These are phyloP conservation scores for Mongoloraphidia duomilia DNA, from an alignment of 2,888 invertebrate species.

Conservation along the genomic window DNA sequence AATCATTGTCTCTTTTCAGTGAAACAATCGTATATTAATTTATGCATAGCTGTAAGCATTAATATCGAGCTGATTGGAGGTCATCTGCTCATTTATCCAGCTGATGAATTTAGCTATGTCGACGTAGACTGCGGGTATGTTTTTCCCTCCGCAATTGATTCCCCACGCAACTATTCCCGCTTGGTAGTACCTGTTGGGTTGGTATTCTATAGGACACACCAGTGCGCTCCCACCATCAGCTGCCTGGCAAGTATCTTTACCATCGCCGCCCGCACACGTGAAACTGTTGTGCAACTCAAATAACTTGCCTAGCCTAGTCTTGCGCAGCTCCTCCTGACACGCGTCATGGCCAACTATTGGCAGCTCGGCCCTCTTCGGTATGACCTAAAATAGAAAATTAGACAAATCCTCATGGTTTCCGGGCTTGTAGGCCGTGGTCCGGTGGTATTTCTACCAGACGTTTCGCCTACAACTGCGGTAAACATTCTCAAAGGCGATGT, in stretches of 20 bases:
- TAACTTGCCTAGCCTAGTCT: slow-evolving; percentile 50
- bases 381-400: slow-evolving; percentile 30
- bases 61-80: slow-evolving; percentile 30
- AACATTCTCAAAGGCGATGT: no score
- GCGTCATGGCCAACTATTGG: slow-evolving; percentile 38
- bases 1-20: no score
- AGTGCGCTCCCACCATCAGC: slow-evolving; percentile 68
- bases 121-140: slow-evolving; percentile 36
- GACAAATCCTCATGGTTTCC: no score
- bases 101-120: slow-evolving; percentile 29
- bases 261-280: slow-evolving; percentile 68
- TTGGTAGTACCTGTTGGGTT: slow-evolving; percentile 34
- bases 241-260: slow-evolving; percentile 52
- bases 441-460: no score
- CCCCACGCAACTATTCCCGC: slow-evolving; percentile 41
- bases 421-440: no score
- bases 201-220: slow-evolving; percentile 49
- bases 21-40: no score
- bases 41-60: slow-evolving; percentile 20
- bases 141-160: slow-evolving; percentile 32
- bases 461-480: no score
- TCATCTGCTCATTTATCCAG: slow-evolving; percentile 30
- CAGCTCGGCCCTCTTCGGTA: slow-evolving; percentile 54
- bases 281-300: slow-evolving; percentile 54
- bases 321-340: slow-evolving; percentile 32